phyloP scores from a whole-genome alignment of 2,797 vertebrate species.

The Limosa lapponica region DNA sequence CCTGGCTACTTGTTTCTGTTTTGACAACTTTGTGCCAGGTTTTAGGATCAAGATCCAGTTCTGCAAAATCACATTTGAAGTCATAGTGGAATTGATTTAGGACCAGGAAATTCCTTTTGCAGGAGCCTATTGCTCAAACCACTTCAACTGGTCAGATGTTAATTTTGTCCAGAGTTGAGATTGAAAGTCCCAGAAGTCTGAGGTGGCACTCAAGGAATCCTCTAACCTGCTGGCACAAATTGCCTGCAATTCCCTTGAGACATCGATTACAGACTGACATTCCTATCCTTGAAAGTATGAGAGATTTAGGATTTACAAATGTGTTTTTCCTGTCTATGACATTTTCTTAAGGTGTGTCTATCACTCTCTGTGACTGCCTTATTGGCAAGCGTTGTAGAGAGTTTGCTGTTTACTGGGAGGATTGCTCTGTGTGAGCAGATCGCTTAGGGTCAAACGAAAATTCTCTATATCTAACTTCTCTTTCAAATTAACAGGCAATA shows the following conservation, averaged over 20 bases:
- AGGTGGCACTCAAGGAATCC: background rate
- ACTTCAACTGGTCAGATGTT: background rate
- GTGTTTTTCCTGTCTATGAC: background rate
- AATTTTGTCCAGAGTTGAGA: background rate
- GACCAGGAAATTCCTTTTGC: background rate
- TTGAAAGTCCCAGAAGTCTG: background rate
- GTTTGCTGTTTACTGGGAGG: background rate
- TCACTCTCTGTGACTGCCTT: background rate
- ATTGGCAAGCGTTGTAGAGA: background rate
- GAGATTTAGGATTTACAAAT: background rate
- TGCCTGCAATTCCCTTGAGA: background rate
- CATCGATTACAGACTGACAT: background rate
- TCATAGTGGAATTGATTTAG: background rate
- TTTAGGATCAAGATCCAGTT: background rate
- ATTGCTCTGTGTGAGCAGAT: background rate
- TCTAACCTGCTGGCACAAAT: background rate
- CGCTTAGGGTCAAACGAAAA: background rate
- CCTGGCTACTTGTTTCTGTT: background rate
- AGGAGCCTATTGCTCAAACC: background rate
- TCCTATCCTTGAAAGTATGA: background rate
- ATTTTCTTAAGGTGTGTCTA: background rate
- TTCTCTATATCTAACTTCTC: background rate
- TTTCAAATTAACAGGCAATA: background rate
- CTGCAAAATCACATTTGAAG: background rate
- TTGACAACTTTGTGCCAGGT: background rate